Percentiles rank a stretch among this genome's conserved stretches.
phyloP scores from a whole-genome alignment of 2,888 invertebrate species.

The Sisyra nigra region DNA sequence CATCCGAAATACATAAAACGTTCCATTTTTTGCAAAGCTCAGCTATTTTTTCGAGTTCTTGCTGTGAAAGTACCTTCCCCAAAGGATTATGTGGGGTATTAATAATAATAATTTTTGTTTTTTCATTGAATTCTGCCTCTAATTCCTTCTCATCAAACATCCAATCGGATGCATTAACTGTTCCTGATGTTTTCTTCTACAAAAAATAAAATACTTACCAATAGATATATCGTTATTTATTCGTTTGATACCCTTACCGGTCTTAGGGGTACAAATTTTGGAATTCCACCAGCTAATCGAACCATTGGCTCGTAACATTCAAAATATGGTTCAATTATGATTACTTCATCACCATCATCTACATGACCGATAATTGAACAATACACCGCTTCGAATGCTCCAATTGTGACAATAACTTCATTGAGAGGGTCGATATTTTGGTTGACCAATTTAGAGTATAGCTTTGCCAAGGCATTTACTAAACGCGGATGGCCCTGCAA shows the following conservation, averaged over 20 bases:
- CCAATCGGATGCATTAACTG: slow-evolving; percentile 63
- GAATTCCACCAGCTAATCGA: slow-evolving; percentile 67
- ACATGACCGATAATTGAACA: slow-evolving; percentile 70
- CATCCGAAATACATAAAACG: slow-evolving; percentile 84
- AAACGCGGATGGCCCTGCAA: slow-evolving; percentile 81
- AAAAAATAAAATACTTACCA: slow-evolving; percentile 1
- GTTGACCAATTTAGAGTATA: slow-evolving; percentile 67
- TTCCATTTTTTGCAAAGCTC: slow-evolving; percentile 84
- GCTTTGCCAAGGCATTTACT: slow-evolving; percentile 64
- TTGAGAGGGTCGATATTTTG: slow-evolving; percentile 65
- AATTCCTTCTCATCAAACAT: slow-evolving; percentile 70
- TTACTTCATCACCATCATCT: slow-evolving; percentile 76
- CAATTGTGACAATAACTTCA: slow-evolving; percentile 78
- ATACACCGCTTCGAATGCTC: slow-evolving; percentile 91
- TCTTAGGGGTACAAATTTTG: slow-evolving; percentile 74
- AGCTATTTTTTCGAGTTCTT: slow-evolving; percentile 64
- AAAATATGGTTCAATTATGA: slow-evolving; percentile 96
- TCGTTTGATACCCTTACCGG: slow-evolving; percentile 39
- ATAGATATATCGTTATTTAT: background rate
- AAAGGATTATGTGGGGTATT: slow-evolving; percentile 97
- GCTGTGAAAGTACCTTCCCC: slow-evolving; percentile 68
- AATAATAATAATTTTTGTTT: slow-evolving; percentile 89
- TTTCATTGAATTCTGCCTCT: slow-evolving; percentile 58
- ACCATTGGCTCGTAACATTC: slow-evolving; percentile 98
- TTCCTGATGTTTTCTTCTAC: slow-evolving; percentile 1